Base-by-base conservation (phyloP, 1,140 invertebrate genomes). In the Pseudomyrmex pallidus region DNA sequence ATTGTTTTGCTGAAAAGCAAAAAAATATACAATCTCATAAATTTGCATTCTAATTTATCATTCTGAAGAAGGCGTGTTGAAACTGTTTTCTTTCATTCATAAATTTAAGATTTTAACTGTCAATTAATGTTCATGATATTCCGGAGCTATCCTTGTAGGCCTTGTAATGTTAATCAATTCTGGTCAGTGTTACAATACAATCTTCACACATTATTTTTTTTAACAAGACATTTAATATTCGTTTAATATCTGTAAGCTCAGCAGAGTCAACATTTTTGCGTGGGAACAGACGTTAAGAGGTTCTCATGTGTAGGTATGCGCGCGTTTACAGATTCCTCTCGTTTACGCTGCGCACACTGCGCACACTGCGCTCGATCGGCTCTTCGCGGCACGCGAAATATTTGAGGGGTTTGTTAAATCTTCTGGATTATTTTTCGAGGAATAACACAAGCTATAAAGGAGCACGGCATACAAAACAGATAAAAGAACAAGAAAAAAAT, bases 181-280 rank as follows among this genome's bases (percentile, higher is more conserved):
- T 35, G 35, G 35, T 35, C 35, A 35, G 35, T 35, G 35, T 35
- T n/a, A n/a, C 1, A 46, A 56, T 46, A 72, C 8, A 50, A 48
- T 8, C 12, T 50, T 80, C 54, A 64, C 9, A 62, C 56, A 48
- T n/a, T 12, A 50, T 54, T 57, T 44, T 86, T 86, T 92, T 92
- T 92, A 93, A 93, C 91, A 92, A 93, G 91, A 93, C 92, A 92
- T 93, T 93, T 93, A 92, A 93, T 93, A 90, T 91, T 82, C 86
- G 89, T 92, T 90, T 91, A 90, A 91, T 92, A 92, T 93, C 90
- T 90, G 90, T 91, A 92, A 92, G 92, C 91, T 92, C 92, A 91
- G 92, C 92, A 93, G 92, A 92, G 88, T 93, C 91, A 93, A 93
- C 91, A 92, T 91, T 91, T 35, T 85, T 91, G 91, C 90, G 90